Percentiles rank a stretch among this genome's conserved stretches.
Evolutionary conservation across 2,888 invertebrate genomes (phyloP).

Genomic region (Petrophora chlorosata): DNA sequence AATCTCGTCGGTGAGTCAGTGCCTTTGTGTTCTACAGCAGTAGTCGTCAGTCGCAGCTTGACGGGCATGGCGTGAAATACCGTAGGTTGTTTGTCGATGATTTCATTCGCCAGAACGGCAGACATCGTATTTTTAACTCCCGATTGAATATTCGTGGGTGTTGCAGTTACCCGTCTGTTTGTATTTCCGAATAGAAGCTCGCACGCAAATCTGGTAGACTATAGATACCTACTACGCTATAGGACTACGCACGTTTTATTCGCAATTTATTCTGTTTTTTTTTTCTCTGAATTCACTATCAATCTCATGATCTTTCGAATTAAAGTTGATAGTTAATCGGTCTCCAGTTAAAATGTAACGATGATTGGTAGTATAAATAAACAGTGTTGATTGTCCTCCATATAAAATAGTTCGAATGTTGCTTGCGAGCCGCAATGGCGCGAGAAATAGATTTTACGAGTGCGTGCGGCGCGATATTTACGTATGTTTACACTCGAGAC

Average conservation of each 20-base stretch:
- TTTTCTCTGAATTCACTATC: background rate
- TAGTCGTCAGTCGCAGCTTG: conserved; percentile 12
- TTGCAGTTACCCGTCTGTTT: conserved; percentile 42
- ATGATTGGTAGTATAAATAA: conserved; percentile 36
- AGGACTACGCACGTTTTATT: conserved; percentile 12
- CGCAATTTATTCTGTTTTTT: conserved; percentile 16
- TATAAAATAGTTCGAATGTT: conserved; percentile 62
- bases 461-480: conserved; percentile 78
- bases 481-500: conserved; percentile 79
- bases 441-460: conserved; percentile 82
- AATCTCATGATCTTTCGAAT: background rate
- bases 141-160: conserved; percentile 47
- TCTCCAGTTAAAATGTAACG: conserved; percentile 25
- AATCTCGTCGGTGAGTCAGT: conserved; percentile 70
- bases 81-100: conserved; percentile 39
- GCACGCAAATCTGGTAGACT: conserved; percentile 11
- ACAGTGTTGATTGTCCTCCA: conserved; percentile 57
- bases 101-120: conserved; percentile 42
- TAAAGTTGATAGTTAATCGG: conserved; percentile 24
- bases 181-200: conserved; percentile 38
- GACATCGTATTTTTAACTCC: conserved; percentile 48
- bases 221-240: no score
- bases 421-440: conserved; percentile 62
- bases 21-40: conserved; percentile 60
- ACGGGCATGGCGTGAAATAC: conserved; percentile 46